Evolutionary conservation across 2,888 invertebrate genomes (phyloP), one percentile per base, ranked within the genome.

Genomic region (Nemotelus nigrinus): DNA sequence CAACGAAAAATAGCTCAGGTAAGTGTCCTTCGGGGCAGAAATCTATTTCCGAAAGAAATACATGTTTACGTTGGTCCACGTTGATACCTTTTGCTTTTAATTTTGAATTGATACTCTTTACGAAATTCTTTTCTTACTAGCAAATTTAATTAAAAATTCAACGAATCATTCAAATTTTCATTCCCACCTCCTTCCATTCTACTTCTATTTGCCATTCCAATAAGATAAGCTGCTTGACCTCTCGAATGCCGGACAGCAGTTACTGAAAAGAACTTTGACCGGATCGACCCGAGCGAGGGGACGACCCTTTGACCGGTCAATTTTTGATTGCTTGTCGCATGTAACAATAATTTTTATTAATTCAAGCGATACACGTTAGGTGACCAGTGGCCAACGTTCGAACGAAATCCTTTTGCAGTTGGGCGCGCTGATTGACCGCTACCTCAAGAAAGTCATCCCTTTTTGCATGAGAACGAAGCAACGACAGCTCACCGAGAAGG

Each of bases 281-380:
- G 64, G 78, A 41, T 64, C 63, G 67, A 41, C 68, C 48, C 76
- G 63, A 25, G 74, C 43, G 50, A 60, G 74, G 60, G 60, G 2
- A 63, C 48, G 77, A 79, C 77, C 79, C 79, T 58, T 72, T 77
- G 76, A 71, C 77, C 57, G 76, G 77, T 60, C 79, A 70, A 45
- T 68, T 10, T 53, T 76, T 76, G 65, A 77, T 79, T 77, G 75
- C 77, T 64, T 76, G 63, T 57, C 41, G 10, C 65, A 76, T 70
- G 76, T 77, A 63, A 70, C 75, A 76, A 77, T 79, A 70, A 70
- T 53, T 70, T 70, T 70, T 41, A 70, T 74, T 63, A 74, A 63
- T 60, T n/a, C 47, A 63, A 55, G 48, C 25, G 7, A 41, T 25
- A 7, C 44, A 6, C 6, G 10, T 8, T 8, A 43, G 39, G 25